phyloP scores from a whole-genome alignment of 2,797 vertebrate species.

The Toxotes lorentzi region DNA sequence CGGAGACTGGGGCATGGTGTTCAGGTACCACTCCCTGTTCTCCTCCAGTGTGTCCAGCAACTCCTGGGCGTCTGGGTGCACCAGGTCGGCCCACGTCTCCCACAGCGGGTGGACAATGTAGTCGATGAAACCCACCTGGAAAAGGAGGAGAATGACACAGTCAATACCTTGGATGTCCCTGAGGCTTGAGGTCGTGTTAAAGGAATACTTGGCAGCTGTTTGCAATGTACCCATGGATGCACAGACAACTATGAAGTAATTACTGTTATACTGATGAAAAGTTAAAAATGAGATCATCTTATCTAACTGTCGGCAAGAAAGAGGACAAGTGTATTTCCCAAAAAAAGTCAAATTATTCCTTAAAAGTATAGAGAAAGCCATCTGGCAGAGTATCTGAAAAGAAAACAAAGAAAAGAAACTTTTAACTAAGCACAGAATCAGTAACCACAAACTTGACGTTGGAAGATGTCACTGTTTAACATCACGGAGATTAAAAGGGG shows the following conservation, averaged over 20 bases:
- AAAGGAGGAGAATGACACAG: neutral
- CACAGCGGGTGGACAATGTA: constrained; percentile 96
- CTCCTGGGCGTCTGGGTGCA: constrained; percentile 95
- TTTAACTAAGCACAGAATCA: neutral
- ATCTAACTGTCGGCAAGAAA: neutral
- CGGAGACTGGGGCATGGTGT: constrained; percentile 94
- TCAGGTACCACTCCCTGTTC: constrained; percentile 97
- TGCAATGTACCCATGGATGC: neutral
- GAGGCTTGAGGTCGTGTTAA: neutral
- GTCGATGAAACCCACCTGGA: constrained; percentile 95
- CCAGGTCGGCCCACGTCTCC: constrained; percentile 97
- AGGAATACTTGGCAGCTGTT: neutral
- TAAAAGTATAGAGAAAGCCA: neutral
- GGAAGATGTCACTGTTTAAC: neutral
- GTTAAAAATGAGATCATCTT: neutral
- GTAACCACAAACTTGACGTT: neutral
- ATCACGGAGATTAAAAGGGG: constrained; percentile 7
- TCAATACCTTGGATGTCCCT: neutral
- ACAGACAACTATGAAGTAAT: neutral
- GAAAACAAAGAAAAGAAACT: neutral
- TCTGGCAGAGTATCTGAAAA: neutral
- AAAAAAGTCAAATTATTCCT: neutral
- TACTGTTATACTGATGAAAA: neutral
- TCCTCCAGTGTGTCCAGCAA: constrained; percentile 95
- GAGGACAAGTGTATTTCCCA: too few relatives aligned